Base-by-base conservation (phyloP, 2,797 vertebrate species). In the Tympanoctomys barrerae region DNA sequence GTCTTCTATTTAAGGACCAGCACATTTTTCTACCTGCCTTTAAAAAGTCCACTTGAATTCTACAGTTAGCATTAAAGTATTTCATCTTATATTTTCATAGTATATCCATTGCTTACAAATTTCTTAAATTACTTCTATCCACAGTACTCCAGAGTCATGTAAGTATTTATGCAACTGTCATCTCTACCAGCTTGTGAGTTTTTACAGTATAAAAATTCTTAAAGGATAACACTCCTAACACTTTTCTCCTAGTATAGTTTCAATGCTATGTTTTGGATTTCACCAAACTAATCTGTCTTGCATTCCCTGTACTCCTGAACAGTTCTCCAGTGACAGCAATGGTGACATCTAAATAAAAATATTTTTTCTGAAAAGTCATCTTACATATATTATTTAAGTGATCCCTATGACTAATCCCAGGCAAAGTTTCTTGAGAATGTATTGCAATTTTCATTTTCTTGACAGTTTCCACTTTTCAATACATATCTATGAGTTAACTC, bases 1-100 rank as follows among this genome's bases (percentile, higher is more conserved):
- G 12, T 75, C 49, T 46, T 87, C 10, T 22, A 73, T 82, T 92
- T 94, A 87, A 94, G 7, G 13, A 57, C 10, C 21, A 93, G 87
- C 21, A 92, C 1, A 28, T 77, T 83, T 82, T 95, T 90, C 66
- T 62, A 39, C 22, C 7, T 61, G 16, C 21, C 84, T 82, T 42
- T 57, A 96, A 91, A 93, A 94, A 90, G 33, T 88, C 42, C 5
- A 81, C 36, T 78, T 12, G 66, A 19, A 90, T 90, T 88, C n/a
- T 71, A 31, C 68, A 42, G 10, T 78, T 21, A 83, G 18, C 24
- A 88, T 78, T 85, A 80, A 46, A 52, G 61, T 82, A 73, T 83
- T 94, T 93, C 95, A 61, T 24, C 4, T 82, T 90, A 54, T 71
- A 54, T 1, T 92, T 8, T 18, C 22, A n/a, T 7, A 84, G 5